Evolutionary conservation across 2,888 invertebrate genomes (phyloP).

Genomic region (Kryphioiulus occultus): DNA sequence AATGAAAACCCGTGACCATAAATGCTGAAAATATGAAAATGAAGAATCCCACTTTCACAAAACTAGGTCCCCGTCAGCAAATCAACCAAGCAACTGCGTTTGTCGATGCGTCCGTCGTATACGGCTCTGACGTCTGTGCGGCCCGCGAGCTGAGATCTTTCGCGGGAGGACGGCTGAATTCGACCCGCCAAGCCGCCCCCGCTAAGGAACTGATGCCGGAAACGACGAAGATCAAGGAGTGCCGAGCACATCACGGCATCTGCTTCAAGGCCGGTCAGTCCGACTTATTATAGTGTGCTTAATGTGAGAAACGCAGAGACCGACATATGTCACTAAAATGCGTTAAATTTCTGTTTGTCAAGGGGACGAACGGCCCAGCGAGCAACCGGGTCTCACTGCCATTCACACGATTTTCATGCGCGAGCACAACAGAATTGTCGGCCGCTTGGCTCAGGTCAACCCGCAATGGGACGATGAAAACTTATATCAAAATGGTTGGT

Average conservation of each 20-base stretch:
- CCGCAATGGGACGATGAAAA: constrained; percentile 89
- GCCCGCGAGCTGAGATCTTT: constrained; percentile 29
- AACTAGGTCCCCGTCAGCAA: constrained; percentile 43
- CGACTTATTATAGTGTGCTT: background rate
- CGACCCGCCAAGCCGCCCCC: background rate
- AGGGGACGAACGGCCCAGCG: constrained; percentile 51
- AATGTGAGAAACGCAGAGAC: background rate
- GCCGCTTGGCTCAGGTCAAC: constrained; percentile 78
- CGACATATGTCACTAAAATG: too few species aligned
- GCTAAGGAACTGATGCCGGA: constrained; percentile 67
- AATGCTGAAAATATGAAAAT: background rate
- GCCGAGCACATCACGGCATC: constrained; percentile 77
- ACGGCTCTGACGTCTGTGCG: background rate
- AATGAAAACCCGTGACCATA: too few species aligned
- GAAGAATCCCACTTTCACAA: background rate
- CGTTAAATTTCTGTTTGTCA: background rate
- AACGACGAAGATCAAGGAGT: constrained; percentile 77
- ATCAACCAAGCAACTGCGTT: constrained; percentile 51
- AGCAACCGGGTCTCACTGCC: constrained; percentile 46
- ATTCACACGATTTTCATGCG: constrained; percentile 50
- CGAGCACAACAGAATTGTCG: constrained; percentile 59
- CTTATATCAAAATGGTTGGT: constrained; percentile 70
- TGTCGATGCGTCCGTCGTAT: constrained; percentile 42
- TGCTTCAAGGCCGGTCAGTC: constrained; percentile 45
- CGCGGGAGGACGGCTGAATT: constrained; percentile 9